A percentile compares a stretch with the other conserved stretches of the same genome.
phyloP scores from a whole-genome alignment of 23 tunicate genomes.

The Trididemnum clinides region DNA sequence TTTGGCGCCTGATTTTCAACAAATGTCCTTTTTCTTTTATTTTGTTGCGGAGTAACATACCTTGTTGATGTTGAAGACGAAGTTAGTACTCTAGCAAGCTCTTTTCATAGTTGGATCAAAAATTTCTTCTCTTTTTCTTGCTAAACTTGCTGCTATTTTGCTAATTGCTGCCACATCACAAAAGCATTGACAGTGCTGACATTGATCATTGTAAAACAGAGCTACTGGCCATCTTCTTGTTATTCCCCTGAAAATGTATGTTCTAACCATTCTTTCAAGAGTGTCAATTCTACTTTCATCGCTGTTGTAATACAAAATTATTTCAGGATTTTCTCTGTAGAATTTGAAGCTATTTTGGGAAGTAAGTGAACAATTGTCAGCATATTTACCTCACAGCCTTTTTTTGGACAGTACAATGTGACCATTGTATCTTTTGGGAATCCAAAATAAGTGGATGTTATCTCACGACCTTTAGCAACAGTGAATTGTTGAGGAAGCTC shows the following conservation, averaged over 20 bases:
- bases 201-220: not conserved
- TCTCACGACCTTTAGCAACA: too few relatives aligned
- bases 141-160: not conserved
- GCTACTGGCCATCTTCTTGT: not conserved
- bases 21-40: too few relatives aligned
- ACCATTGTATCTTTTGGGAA: not conserved
- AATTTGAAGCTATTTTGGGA: too few relatives aligned
- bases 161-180: not conserved
- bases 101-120: not conserved
- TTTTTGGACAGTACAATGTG: too few relatives aligned
- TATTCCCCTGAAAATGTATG: not conserved
- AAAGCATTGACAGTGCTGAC: not conserved
- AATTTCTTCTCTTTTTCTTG: not conserved
- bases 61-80: not conserved
- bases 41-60: not conserved
- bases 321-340: not conserved
- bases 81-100: not conserved
- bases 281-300: not conserved
- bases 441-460: not conserved
- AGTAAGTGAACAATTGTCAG: not conserved
- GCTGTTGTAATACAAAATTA: not conserved
- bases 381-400: not conserved
- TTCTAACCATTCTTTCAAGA: not conserved
- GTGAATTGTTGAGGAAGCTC: not conserved
- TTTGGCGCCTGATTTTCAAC: too few relatives aligned